Evolutionary conservation across 2,113 vertebrate species (phyloP), one percentile per base, ranked within the genome.

Genomic region (Myiozetetes cayanensis): DNA sequence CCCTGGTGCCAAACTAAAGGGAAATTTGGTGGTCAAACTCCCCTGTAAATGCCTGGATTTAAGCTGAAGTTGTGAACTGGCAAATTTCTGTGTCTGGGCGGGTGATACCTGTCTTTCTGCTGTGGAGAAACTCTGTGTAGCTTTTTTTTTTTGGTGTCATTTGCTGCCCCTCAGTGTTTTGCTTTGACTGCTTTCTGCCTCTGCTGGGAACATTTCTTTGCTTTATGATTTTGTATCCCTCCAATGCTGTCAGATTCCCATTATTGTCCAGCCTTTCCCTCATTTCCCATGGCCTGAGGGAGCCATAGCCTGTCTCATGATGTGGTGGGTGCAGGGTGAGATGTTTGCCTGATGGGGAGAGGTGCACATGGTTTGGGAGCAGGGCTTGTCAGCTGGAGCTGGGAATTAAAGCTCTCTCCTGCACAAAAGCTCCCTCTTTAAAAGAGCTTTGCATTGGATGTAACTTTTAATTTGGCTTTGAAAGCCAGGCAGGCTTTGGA

Each of bases 391-490:
- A 46, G 65, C 72, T 53, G 74, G 55, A 49, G 72, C 22, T 44
- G 62, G 39, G 49, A 72, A 41, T 39, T 33, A 12, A 22, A 73
- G 85, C 9, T 24, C 44, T 63, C 62, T 79, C n/a, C 47, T 1
- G 3, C n/a, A 61, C 66, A 82, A 58, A 61, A 68, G 55, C 72
- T 92, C 31, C 37, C 41, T 87, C 74, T 55, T 63, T 25, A 18
- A 72, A 73, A 47, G 35, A 81, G 86, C 75, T 68, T 55, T 62
- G 67, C 37, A 4, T 22, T 76, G 77, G 53, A 31, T 76, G 46
- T 61, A 43, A 79, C 77, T 94, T 89, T 55, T 78, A 84, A 86
- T 96, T 94, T 81, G 43, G 11, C 63, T 83, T 19, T 76, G 77
- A 66, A 73, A 94, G 67, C 66, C 12, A 6, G 53, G 71, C 61